These are phyloP conservation scores for Chironex yamaguchii DNA, from an alignment of 30 jellyfish, hydroid and myxozoan genomes.

Conservation along the genomic window DNA sequence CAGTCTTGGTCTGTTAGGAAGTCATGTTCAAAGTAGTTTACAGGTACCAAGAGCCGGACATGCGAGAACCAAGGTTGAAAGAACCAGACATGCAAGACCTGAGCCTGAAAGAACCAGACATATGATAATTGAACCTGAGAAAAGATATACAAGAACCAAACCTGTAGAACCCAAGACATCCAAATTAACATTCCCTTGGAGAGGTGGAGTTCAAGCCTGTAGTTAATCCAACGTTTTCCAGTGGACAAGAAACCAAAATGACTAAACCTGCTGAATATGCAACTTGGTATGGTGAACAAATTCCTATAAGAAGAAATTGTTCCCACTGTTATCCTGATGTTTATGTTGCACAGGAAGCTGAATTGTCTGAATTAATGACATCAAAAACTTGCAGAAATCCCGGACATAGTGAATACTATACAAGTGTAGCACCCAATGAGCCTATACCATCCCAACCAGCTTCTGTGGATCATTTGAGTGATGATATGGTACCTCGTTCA, in stretches of 20 bases:
- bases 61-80: conserved; percentile 15
- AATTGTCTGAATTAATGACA: too few relatives aligned
- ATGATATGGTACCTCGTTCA: background rate
- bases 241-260: background rate
- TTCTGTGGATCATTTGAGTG: conserved; percentile 5
- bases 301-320: too few relatives aligned
- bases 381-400: too few relatives aligned
- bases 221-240: background rate
- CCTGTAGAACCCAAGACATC: conserved; percentile 15
- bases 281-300: too few relatives aligned
- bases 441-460: background rate
- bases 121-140: background rate
- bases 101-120: conserved; percentile 25
- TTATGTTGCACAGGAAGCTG: too few relatives aligned
- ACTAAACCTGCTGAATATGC: too few relatives aligned
- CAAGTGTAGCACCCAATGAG: conserved; percentile 8
- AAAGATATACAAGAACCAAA: background rate
- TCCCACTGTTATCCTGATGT: too few relatives aligned
- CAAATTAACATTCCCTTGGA: conserved; percentile 2
- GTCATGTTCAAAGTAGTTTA: too few relatives aligned
- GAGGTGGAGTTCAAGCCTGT: conserved; percentile 9
- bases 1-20: too few relatives aligned
- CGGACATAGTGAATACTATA: background rate
- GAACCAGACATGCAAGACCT: background rate
- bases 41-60: background rate